Conservation (phyloP, 2,888 invertebrate genomes). For the Ellobium chinense region DNA sequence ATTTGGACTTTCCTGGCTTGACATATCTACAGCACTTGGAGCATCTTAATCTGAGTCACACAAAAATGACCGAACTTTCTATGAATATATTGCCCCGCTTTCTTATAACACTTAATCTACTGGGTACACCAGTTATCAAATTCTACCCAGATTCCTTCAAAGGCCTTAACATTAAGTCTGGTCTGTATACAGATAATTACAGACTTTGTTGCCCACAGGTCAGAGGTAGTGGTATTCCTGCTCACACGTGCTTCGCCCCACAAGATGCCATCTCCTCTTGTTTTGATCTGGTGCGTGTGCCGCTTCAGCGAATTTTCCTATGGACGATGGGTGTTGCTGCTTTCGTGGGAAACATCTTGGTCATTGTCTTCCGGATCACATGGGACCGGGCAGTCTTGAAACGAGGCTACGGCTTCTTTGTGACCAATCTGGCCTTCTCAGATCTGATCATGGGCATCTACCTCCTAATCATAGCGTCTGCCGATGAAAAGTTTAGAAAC, state of each 20-base stretch:
- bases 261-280: conserved; percentile 9
- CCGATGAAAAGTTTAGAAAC: background rate
- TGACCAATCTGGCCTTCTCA: conserved; percentile 3
- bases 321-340: background rate
- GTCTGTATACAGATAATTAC: conserved; percentile 9
- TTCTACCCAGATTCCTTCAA: conserved; percentile 13
- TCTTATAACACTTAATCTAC: background rate
- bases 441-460: conserved; percentile 23
- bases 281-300: conserved; percentile 1
- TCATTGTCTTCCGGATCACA: conserved; percentile 11
- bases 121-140: background rate
- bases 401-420: conserved; percentile 24
- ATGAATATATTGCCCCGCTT: background rate
- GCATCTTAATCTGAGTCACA: background rate
- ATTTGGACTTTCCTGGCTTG: background rate
- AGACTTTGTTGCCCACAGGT: conserved; percentile 19
- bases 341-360: background rate
- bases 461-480: conserved; percentile 5
- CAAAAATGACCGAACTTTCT: background rate
- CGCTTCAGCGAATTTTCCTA: background rate
- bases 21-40: background rate
- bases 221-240: background rate
- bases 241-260: conserved; percentile 5
- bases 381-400: background rate
- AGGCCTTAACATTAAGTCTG: background rate